These are phyloP conservation scores for Scarus forsteni DNA, from an alignment of 2,797 vertebrate genomes.

Conservation along the genomic window DNA sequence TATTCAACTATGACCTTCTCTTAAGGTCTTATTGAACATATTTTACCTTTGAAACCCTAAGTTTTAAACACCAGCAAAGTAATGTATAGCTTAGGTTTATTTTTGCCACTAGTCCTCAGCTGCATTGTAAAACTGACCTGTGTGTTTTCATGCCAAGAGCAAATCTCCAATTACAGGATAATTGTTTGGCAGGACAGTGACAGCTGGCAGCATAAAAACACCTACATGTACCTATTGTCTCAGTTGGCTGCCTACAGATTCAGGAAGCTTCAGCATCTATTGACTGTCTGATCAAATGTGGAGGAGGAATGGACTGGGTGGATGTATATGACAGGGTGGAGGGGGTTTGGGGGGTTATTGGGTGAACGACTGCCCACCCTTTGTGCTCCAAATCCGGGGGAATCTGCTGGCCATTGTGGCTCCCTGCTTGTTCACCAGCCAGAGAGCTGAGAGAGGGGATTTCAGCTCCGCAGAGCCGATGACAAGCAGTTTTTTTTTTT, in stretches of 20 bases:
- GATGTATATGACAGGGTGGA: constrained; percentile 39
- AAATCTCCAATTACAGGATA: constrained; percentile 59
- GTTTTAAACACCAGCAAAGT: constrained; percentile 1
- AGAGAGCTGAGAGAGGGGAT: constrained; percentile 86
- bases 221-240: constrained; percentile 32
- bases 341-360: constrained; percentile 65
- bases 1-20: too few relatives aligned
- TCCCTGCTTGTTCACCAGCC: constrained; percentile 78
- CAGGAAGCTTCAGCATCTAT: constrained; percentile 28
- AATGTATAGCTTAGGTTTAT: neutral
- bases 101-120: neutral
- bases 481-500: constrained; percentile 66
- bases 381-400: constrained; percentile 87
- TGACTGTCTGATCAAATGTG: constrained; percentile 29
- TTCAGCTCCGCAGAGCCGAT: constrained; percentile 75
- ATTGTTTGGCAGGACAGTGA: constrained; percentile 49
- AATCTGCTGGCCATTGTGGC: constrained; percentile 84
- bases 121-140: constrained; percentile 8
- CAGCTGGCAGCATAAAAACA: constrained; percentile 32
- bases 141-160: constrained; percentile 36
- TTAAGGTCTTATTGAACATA: too few relatives aligned
- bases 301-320: constrained; percentile 19
- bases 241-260: constrained; percentile 25
- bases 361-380: constrained; percentile 78
- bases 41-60: neutral